A percentile compares a stretch with the other conserved stretches of the same genome.
phyloP scores from a whole-genome alignment of 2,888 invertebrate genomes.

The Physocephala rufipes region DNA sequence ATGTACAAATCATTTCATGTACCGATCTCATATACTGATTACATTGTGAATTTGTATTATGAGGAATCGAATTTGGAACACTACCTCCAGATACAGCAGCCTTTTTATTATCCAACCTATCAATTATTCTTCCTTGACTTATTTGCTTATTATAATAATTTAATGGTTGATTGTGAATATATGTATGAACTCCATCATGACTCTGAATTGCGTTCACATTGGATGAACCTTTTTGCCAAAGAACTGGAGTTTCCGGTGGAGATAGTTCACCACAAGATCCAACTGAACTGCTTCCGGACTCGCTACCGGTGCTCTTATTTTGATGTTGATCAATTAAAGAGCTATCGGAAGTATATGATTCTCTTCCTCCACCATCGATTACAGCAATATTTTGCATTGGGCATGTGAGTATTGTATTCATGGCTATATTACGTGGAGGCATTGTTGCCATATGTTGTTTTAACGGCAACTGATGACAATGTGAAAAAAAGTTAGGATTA shows the following conservation, averaged over 20 bases:
- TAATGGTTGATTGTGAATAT: conserved; percentile 53
- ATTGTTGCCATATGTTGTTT: conserved; percentile 56
- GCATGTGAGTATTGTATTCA: conserved; percentile 52
- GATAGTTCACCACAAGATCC: conserved; percentile 64
- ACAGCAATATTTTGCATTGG: conserved; percentile 61
- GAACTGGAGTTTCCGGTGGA: conserved; percentile 64
- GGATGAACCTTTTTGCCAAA: conserved; percentile 50
- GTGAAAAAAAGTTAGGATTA: conserved; percentile 58
- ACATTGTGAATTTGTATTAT: conserved; percentile 35
- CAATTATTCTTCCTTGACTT: conserved; percentile 60
- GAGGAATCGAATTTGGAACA: conserved; percentile 41
- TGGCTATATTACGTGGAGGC: conserved; percentile 51
- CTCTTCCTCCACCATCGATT: conserved; percentile 46
- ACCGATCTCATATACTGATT: conserved; percentile 47
- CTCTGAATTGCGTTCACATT: conserved; percentile 45
- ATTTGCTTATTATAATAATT: conserved; percentile 62
- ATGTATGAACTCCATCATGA: conserved; percentile 48
- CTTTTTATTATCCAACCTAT: conserved; percentile 55
- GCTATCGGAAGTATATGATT: conserved; percentile 46
- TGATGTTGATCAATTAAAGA: conserved; percentile 48
- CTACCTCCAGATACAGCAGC: conserved; percentile 46
- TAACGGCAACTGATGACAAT: conserved; percentile 56
- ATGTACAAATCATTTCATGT: conserved; percentile 46
- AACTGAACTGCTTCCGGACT: conserved; percentile 65
- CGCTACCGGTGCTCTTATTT: conserved; percentile 62